Percentiles rank a stretch among this genome's conserved stretches.
These are phyloP conservation scores for Linnaemya tessellans DNA, from an alignment of 2,888 invertebrate species.

Conservation along the genomic window DNA sequence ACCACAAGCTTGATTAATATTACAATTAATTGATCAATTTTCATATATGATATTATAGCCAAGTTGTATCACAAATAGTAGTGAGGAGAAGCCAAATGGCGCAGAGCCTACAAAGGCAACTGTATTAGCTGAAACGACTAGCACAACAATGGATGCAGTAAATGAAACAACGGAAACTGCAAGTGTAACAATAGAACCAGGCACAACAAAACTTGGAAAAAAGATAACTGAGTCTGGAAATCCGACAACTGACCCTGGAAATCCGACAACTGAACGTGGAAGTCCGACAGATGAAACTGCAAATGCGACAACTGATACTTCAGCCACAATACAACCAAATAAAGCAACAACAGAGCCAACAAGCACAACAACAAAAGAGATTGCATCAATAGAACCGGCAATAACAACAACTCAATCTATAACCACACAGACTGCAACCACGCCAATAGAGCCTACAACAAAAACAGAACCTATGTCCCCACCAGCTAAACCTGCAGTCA, in stretches of 20 bases:
- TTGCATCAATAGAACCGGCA: too few species aligned
- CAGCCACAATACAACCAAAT: not conserved
- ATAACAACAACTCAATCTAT: not conserved
- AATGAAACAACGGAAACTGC: constrained; percentile 19
- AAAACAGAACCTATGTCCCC: not conserved
- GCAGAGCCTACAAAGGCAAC: constrained; percentile 13
- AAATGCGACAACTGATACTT: not conserved
- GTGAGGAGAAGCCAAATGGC: not conserved
- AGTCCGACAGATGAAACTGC: not conserved
- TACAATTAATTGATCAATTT: not conserved
- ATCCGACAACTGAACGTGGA: constrained; percentile 11
- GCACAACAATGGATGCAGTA: not conserved
- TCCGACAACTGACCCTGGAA: not conserved
- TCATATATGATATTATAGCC: constrained; percentile 42
- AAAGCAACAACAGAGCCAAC: constrained; percentile 1
- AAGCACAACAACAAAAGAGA: not conserved
- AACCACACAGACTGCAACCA: too few species aligned
- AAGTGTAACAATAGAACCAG: not conserved
- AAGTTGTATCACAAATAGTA: constrained; percentile 49
- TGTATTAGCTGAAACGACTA: not conserved
- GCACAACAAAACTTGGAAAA: constrained; percentile 13
- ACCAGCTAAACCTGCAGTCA: not conserved
- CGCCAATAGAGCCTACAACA: too few species aligned
- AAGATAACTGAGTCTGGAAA: not conserved
- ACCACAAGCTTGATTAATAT: too few species aligned